Evolutionary conservation across 2,888 invertebrate species (phyloP).

Genomic region (Cenopis cana): DNA sequence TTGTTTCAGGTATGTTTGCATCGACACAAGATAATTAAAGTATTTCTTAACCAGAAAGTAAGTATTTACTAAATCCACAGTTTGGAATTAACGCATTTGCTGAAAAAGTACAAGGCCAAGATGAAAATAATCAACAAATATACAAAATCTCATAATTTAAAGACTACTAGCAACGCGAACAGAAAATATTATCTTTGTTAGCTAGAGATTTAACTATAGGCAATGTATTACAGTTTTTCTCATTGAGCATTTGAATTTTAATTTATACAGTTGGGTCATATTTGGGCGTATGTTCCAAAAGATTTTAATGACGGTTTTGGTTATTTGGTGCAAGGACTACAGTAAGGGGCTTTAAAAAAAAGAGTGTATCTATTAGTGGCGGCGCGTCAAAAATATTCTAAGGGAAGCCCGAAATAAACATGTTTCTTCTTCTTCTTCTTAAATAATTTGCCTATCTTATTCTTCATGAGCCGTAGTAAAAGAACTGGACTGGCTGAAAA

Average conservation of each 20-base stretch:
- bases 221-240: too few relatives aligned
- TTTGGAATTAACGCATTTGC: background rate
- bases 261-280: background rate
- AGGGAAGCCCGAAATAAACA: too few relatives aligned
- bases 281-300: too few relatives aligned
- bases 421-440: too few relatives aligned
- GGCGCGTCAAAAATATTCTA: too few relatives aligned
- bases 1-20: conserved; percentile 27
- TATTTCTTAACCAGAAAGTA: background rate
- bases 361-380: too few relatives aligned
- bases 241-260: background rate
- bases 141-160: background rate
- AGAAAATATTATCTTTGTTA: background rate
- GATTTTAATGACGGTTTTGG: too few relatives aligned
- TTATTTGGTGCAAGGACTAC: too few relatives aligned
- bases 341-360: too few relatives aligned
- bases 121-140: background rate
- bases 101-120: background rate
- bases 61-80: background rate
- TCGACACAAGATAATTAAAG: background rate
- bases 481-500: too few relatives aligned
- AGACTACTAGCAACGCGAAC: background rate
- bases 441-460: too few relatives aligned
- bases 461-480: too few relatives aligned
- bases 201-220: background rate